These are phyloP conservation scores for Dasyprocta punctata DNA, from an alignment of 2,113 vertebrate genomes.

Conservation along the genomic window DNA sequence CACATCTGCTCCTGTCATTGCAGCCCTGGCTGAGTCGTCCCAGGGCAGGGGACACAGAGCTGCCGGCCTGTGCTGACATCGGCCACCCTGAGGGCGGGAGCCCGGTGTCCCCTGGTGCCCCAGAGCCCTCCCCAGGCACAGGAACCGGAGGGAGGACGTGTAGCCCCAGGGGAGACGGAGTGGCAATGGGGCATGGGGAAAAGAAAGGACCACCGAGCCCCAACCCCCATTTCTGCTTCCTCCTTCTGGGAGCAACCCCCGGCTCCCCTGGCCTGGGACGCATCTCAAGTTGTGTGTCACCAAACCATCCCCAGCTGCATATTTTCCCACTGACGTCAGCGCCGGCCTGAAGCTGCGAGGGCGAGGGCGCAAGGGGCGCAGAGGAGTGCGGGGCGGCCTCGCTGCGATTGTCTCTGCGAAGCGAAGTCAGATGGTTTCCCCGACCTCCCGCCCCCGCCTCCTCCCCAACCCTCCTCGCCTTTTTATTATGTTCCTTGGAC, in stretches of 20 bases:
- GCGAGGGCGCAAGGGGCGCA: conserved; percentile 57
- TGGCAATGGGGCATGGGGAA: fast-evolving
- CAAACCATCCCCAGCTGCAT: conserved; percentile 67
- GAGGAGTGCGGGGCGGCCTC: conserved; percentile 78
- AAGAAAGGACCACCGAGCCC: fast-evolving
- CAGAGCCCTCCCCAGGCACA: fast-evolving
- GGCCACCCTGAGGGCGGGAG: neutral
- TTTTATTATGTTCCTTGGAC: conserved; percentile 76
- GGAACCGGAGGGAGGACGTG: neutral
- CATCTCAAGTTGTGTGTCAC: neutral
- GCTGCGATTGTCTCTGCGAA: conserved; percentile 85
- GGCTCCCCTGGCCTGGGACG: neutral
- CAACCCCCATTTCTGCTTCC: fast-evolving
- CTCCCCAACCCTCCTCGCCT: neutral
- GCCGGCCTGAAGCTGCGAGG: conserved; percentile 80
- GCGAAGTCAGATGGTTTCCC: conserved; percentile 87
- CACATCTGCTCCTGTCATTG: fast-evolving
- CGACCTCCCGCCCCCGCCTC: conserved; percentile 36
- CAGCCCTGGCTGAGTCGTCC: neutral
- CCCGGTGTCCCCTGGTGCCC: neutral
- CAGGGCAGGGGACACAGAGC: neutral
- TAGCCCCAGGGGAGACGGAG: neutral
- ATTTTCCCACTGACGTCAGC: conserved; percentile 88
- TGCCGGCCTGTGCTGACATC: neutral
- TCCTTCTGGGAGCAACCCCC: neutral